Percentiles rank a stretch among this genome's conserved stretches.
Conservation (phyloP, 2,888 invertebrate species). For the Julus scandinavius region DNA sequence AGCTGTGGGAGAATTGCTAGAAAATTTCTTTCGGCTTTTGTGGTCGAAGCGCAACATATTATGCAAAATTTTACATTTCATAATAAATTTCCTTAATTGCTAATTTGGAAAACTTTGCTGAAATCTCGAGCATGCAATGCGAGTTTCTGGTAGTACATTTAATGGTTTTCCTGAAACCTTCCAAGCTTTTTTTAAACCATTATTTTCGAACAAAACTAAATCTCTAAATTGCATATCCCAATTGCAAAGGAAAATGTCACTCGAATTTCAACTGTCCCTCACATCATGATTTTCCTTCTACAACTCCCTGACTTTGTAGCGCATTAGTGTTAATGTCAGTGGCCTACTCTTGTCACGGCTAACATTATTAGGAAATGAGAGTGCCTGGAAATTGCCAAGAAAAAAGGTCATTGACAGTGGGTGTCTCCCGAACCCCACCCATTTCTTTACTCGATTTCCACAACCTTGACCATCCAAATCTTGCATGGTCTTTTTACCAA, state of each 20-base stretch:
- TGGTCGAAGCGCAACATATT: background rate
- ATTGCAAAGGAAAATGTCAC: too few relatives aligned
- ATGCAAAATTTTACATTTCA: background rate
- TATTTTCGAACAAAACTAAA: background rate
- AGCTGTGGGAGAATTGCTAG: background rate
- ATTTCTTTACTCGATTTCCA: conserved; percentile 17
- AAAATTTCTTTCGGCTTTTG: background rate
- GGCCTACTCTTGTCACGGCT: conserved; percentile 35
- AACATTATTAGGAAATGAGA: conserved; percentile 42
- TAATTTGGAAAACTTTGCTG: background rate
- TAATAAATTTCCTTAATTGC: background rate
- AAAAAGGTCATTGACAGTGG: conserved; percentile 29
- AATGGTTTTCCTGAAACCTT: background rate
- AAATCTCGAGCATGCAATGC: background rate
- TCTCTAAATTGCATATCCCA: background rate
- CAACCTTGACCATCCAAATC: conserved; percentile 42
- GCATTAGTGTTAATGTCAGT: conserved; percentile 21
- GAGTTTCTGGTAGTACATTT: background rate
- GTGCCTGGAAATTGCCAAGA: background rate
- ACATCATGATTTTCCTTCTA: background rate
- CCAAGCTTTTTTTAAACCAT: background rate
- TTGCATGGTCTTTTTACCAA: conserved; percentile 6
- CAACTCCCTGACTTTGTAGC: background rate
- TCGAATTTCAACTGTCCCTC: background rate
- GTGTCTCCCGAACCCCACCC: conserved; percentile 4